These are phyloP conservation scores for Drosophila oshimai DNA, from an alignment of 1,140 invertebrate genomes.

Conservation along the genomic window DNA sequence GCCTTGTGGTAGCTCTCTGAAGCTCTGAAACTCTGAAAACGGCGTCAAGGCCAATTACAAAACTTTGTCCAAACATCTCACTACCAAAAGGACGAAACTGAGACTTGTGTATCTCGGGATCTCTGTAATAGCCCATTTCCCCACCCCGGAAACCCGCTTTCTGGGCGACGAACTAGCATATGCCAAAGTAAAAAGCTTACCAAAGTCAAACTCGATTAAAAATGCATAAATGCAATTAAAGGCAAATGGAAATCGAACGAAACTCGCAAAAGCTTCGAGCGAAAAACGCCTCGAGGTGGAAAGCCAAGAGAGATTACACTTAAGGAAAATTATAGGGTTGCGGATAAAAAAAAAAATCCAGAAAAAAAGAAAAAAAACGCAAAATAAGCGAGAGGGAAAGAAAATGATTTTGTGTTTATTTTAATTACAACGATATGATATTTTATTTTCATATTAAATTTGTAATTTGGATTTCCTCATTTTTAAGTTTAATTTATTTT, in stretches of 20 bases:
- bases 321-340: neutral
- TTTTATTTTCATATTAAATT: too few species aligned
- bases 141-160: neutral
- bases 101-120: constrained; percentile 22
- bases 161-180: constrained; percentile 12
- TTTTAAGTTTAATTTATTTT: too few species aligned
- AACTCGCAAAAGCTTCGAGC: constrained; percentile 36
- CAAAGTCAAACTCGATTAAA: constrained; percentile 57
- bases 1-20: neutral
- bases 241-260: constrained; percentile 55
- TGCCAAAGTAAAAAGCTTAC: constrained; percentile 43
- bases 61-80: constrained; percentile 28
- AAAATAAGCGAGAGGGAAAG: too few species aligned
- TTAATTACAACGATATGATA: too few species aligned
- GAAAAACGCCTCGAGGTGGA: neutral
- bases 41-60: constrained; percentile 49
- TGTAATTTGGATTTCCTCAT: too few species aligned
- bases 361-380: neutral
- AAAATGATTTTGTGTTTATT: too few species aligned
- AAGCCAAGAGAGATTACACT: neutral
- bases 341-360: neutral
- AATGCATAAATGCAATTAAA: constrained; percentile 55
- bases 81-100: constrained; percentile 16
- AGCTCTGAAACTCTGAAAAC: constrained; percentile 4
- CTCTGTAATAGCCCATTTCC: constrained; percentile 6